Evolutionary conservation across 1,140 invertebrate species (phyloP), one percentile per base, ranked within the genome.

Genomic region (Zophobas morio): DNA sequence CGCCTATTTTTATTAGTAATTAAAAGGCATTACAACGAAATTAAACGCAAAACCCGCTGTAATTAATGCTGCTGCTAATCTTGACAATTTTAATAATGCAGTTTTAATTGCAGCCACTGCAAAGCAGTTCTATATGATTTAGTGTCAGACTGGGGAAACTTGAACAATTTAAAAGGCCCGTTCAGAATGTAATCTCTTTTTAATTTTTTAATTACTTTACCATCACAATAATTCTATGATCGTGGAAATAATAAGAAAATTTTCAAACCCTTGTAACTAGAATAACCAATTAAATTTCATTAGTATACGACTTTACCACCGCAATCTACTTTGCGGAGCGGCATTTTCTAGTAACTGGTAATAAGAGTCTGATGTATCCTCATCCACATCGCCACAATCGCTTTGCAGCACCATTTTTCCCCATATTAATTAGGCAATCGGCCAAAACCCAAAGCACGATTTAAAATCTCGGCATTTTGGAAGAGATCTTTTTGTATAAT

Each of bases 41-140:
- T 72, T 49, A 53, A 53, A 72, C 51, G 42, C 47, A 34, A 37
- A 20, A 72, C 35, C 39, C 47, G 70, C 1, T 51, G n/a, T 72
- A 72, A 72, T 72, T 72, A 72, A 53, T 72, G 70, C 47, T 54
- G 51, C 53, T 72, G 53, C 20, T 72, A 53, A 39, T 72, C 70
- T 72, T 72, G 70, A 72, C 70, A 54, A 54, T 72, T 72, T 72
- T 72, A 72, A 54, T 72, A 72, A 72, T 72, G 46, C 70, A 72
- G 51, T 72, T 72, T 51, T 72, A 72, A 72, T 72, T 72, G 70
- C 70, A 53, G 70, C 70, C 51, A 51, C 0, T 60, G 34, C 70
- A 72, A 35, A 49, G 32, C 34, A 63, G 63, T 70, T 70, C 6
- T 5, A 42, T n/a, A 70, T 70, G 63, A 70, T 70, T 70, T 70